Conservation (phyloP, 2,113 vertebrate species). For the Phainopepla nitens region DNA sequence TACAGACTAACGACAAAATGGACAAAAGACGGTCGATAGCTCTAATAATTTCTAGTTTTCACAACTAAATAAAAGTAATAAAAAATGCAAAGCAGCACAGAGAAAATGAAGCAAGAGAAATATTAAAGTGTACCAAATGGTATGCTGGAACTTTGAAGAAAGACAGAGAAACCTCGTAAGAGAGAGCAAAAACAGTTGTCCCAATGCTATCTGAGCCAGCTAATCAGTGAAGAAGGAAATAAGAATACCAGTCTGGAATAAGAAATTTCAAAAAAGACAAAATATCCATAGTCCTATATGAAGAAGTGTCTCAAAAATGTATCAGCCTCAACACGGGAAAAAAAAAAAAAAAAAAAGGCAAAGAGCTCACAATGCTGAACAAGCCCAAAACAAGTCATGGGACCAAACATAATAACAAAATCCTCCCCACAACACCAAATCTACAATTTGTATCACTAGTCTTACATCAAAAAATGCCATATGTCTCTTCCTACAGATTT, state of each 20-base stretch:
- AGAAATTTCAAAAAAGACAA: not conserved
- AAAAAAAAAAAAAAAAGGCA: not conserved
- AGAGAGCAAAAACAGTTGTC: not conserved
- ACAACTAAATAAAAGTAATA: slow-evolving; percentile 9
- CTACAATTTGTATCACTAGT: not conserved
- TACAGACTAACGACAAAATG: not conserved
- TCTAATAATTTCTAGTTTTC: not conserved
- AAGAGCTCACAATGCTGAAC: not conserved
- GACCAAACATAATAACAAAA: not conserved
- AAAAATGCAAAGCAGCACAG: slow-evolving; percentile 17
- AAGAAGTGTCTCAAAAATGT: not conserved
- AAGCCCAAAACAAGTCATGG: not conserved
- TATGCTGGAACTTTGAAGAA: slow-evolving; percentile 6
- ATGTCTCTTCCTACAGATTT: not conserved
- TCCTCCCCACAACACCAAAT: not conserved
- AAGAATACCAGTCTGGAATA: not conserved
- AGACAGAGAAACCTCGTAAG: not conserved
- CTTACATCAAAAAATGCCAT: not conserved
- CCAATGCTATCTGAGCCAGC: not conserved
- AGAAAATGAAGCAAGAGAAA: not conserved
- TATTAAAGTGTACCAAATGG: not conserved
- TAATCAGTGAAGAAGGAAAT: slow-evolving; percentile 1
- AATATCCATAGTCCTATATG: not conserved
- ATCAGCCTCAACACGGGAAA: not conserved
- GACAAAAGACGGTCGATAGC: not conserved